These are phyloP conservation scores for Dascillus cervinus DNA, from an alignment of 2,888 invertebrate genomes.

Conservation along the genomic window DNA sequence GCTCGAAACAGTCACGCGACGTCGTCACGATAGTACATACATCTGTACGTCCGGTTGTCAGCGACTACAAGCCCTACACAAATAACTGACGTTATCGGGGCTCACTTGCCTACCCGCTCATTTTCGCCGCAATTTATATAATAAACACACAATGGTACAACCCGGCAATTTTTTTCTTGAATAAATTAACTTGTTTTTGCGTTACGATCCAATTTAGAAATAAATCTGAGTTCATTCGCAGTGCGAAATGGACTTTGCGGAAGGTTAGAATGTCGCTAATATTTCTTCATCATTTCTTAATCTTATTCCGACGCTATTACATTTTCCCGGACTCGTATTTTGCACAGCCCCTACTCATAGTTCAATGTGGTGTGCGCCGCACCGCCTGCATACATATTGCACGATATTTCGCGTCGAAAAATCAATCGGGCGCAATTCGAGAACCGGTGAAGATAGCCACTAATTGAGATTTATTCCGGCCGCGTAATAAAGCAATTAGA, in stretches of 20 bases:
- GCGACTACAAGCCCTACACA: constrained; percentile 19
- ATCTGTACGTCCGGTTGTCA: constrained; percentile 31
- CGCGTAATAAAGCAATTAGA: too few relatives aligned
- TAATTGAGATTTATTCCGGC: too few relatives aligned
- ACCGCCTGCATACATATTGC: constrained; percentile 16
- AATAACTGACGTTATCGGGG: constrained; percentile 12
- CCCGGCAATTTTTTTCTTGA: constrained; percentile 17
- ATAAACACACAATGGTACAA: too few relatives aligned
- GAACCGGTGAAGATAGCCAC: too few relatives aligned
- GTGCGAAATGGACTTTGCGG: constrained; percentile 19
- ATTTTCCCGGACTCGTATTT: constrained; percentile 13
- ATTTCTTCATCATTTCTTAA: constrained; percentile 26
- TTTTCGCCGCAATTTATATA: constrained; percentile 12
- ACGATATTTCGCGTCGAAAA: constrained; percentile 11
- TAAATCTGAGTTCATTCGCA: constrained; percentile 22
- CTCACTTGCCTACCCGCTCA: constrained; percentile 8
- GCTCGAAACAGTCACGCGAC: constrained; percentile 29
- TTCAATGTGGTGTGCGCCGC: constrained; percentile 9
- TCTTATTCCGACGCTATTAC: constrained; percentile 20
- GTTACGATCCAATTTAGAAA: constrained; percentile 20
- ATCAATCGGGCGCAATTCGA: too few relatives aligned
- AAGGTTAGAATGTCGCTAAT: constrained; percentile 16
- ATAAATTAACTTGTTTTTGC: too few relatives aligned
- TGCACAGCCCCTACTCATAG: constrained; percentile 11
- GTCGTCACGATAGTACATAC: constrained; percentile 28